phyloP scores from a whole-genome alignment of 2,113 vertebrate species.

The Acrocephalus kingi region DNA sequence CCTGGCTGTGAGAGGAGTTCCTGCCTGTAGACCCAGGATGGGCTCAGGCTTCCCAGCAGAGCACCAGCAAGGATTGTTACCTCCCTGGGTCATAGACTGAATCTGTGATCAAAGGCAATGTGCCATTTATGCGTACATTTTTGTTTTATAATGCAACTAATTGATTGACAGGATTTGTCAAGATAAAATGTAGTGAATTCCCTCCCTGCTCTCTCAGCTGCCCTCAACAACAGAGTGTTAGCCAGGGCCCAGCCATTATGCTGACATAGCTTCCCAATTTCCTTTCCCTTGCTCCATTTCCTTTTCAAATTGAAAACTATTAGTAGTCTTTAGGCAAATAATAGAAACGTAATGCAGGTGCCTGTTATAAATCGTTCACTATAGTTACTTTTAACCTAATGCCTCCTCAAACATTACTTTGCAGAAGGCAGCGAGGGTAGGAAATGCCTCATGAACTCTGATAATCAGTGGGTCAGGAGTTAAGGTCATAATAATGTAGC shows the following conservation, averaged over 20 bases:
- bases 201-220: background rate
- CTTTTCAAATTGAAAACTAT: slow-evolving; percentile 69
- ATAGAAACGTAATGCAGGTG: slow-evolving; percentile 54
- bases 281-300: slow-evolving; percentile 67
- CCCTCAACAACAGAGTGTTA: background rate
- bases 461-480: background rate
- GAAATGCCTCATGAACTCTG: slow-evolving; percentile 51
- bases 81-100: background rate
- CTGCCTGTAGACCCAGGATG: background rate
- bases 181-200: background rate
- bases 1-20: background rate
- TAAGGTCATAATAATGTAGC: slow-evolving; percentile 26
- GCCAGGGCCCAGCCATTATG: background rate
- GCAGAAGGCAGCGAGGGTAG: background rate
- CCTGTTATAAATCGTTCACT: slow-evolving; percentile 35
- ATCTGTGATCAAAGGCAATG: background rate
- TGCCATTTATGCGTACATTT: background rate
- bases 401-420: slow-evolving; percentile 24
- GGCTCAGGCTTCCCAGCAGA: background rate
- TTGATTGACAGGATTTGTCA: background rate
- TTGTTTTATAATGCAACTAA: background rate
- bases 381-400: slow-evolving; percentile 47
- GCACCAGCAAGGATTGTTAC: background rate
- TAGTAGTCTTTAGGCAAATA: slow-evolving; percentile 65
- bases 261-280: slow-evolving; percentile 48